These are phyloP conservation scores for Ceyx melanurus DNA, from an alignment of 2,113 vertebrate species.

Conservation along the genomic window DNA sequence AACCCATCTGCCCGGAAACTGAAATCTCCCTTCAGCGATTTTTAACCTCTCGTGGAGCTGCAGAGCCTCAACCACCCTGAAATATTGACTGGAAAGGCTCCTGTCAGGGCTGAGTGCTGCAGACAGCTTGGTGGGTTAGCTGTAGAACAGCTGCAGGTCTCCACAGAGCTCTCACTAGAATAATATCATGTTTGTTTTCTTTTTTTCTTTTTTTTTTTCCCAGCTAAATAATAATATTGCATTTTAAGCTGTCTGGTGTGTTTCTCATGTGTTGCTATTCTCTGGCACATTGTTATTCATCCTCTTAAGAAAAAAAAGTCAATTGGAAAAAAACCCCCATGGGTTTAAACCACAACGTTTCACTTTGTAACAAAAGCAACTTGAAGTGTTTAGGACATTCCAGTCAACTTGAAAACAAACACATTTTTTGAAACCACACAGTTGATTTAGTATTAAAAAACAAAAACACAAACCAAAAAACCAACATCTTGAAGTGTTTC, in stretches of 20 bases:
- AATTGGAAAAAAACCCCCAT: not conserved
- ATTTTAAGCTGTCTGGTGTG: not conserved
- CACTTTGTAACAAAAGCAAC: not conserved
- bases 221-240: not conserved
- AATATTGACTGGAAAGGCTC: not conserved
- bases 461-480: not conserved
- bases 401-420: not conserved
- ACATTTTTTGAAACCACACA: not conserved
- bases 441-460: not conserved
- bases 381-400: not conserved
- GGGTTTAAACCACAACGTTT: not conserved
- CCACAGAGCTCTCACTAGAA: not conserved
- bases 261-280: not conserved
- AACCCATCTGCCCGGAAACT: not conserved
- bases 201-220: not conserved
- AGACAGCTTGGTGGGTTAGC: not conserved
- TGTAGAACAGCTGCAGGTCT: not conserved
- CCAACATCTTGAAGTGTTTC: not conserved
- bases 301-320: not conserved
- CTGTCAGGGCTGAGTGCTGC: not conserved
- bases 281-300: not conserved
- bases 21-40: not conserved
- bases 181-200: not conserved
- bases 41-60: fast-evolving
- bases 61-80: not conserved